Base-by-base conservation (phyloP, 2,797 vertebrate species). In the Morelia viridis region DNA sequence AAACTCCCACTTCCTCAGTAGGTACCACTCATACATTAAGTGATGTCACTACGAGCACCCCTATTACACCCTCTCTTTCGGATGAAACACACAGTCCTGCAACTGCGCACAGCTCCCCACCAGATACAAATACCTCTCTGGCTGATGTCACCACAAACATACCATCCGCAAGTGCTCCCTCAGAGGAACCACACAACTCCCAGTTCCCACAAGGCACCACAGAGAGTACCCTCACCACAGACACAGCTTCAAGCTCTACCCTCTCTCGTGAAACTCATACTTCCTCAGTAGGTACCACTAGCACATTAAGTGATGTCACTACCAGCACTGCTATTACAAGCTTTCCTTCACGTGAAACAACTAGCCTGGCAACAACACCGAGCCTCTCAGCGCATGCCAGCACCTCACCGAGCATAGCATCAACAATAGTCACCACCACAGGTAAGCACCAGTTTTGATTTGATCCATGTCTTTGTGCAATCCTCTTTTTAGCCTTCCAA, bases 21-120 rank as follows among this genome's bases (percentile, higher is more conserved):
- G 13, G 8, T 0, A 53, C 2, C 1, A 60, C 31, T 5, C 2
- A 9, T 6, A 5, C 35, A 17, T 2, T 1, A 1, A 61, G n/a
- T 1, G 6, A 28, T 0, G 65, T 1, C 61, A 50, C 12, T 8
- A 13, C 7, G 9, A 2, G 8, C 26, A 13, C 68, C n/a, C 3
- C 17, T 71, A 31, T 71, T 5, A 35, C n/a, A 71, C 4, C n/a
- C 13, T 4, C n/a, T 5, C n/a, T 31, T 35, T 71, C 68, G 35
- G n/a, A 11, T 13, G n/a, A 31, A 2, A 17, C 68, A 71, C n/a
- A 15, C 17, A 71, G 2, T 12, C n/a, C 68, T 31, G 3, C 13
- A 71, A 41, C 15, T 35, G 17, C 28, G 1, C 15, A 76, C 15
- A 28, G 26, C 11, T 6, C 26, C 28, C 13, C 83, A n/a, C 4